Percentiles rank a stretch among this genome's conserved stretches.
phyloP scores from a whole-genome alignment of 1,140 invertebrate genomes.

The Vanessa tameamea region DNA sequence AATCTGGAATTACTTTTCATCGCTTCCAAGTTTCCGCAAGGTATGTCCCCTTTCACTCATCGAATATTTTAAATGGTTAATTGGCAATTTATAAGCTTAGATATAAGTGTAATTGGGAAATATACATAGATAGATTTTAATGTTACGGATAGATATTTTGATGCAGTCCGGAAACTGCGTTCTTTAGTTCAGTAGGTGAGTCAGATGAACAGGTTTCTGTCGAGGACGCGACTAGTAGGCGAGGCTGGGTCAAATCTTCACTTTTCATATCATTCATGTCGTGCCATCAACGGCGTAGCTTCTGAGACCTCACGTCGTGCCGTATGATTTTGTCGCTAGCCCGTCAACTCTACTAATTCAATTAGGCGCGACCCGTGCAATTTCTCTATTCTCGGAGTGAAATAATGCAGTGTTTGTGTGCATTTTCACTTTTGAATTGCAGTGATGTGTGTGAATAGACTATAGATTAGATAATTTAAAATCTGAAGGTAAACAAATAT shows the following conservation, averaged over 20 bases:
- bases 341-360: constrained; percentile 46
- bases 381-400: constrained; percentile 42
- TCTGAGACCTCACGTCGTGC: constrained; percentile 18
- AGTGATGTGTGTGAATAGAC: constrained; percentile 36
- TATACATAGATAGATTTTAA: neutral
- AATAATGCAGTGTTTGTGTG: constrained; percentile 28
- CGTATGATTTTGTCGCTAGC: constrained; percentile 25
- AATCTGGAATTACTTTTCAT: constrained; percentile 40
- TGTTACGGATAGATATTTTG: constrained; percentile 23
- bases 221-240: constrained; percentile 57
- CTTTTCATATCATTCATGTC: constrained; percentile 56
- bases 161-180: constrained; percentile 54
- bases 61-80: constrained; percentile 57
- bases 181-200: constrained; percentile 73
- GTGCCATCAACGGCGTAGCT: constrained; percentile 33
- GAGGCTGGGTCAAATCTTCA: constrained; percentile 61
- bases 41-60: constrained; percentile 78
- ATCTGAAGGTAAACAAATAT: constrained; percentile 23
- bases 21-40: constrained; percentile 61
- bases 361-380: constrained; percentile 46
- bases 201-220: constrained; percentile 61
- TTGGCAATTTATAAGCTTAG: constrained; percentile 16
- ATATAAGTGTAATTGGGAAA: constrained; percentile 4
- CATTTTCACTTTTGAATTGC: constrained; percentile 48
- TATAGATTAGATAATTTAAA: constrained; percentile 13